Conservation (phyloP, 1,140 invertebrate genomes). For the Calephelis nemesis region DNA sequence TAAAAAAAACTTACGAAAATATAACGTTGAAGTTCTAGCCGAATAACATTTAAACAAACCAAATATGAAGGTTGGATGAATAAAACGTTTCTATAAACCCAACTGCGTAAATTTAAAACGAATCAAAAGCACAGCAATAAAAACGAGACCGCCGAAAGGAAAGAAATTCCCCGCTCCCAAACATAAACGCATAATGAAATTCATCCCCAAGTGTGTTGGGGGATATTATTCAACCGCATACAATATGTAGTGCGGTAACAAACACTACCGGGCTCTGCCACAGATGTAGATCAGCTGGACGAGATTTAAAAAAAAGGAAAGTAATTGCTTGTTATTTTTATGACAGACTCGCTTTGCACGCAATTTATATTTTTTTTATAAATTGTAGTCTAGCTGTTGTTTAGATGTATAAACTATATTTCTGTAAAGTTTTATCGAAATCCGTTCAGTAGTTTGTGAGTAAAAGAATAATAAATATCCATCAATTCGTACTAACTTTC, state of each 20-base stretch:
- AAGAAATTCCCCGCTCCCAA: constrained; percentile 54
- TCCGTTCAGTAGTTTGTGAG: too few species aligned
- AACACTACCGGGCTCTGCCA: constrained; percentile 51
- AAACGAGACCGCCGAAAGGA: constrained; percentile 38
- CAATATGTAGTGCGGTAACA: constrained; percentile 70
- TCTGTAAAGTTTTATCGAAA: too few species aligned
- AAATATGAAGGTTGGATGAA: not conserved
- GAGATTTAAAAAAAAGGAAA: not conserved
- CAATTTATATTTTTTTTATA: too few species aligned
- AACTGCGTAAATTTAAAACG: constrained; percentile 36
- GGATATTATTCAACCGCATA: constrained; percentile 70
- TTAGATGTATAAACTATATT: too few species aligned
- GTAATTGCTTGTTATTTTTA: too few species aligned
- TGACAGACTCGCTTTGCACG: not conserved
- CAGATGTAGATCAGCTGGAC: constrained; percentile 32
- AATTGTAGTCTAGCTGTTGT: too few species aligned
- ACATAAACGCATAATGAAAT: constrained; percentile 73
- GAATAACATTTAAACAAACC: too few species aligned
- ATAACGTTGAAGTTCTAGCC: too few species aligned
- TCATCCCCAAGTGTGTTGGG: constrained; percentile 71
- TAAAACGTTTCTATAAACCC: not conserved
- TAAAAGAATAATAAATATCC: too few species aligned
- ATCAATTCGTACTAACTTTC: too few species aligned
- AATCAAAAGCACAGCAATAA: constrained; percentile 48
- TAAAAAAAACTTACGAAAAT: too few species aligned